Evolutionary conservation across 2,113 vertebrate genomes (phyloP).

Genomic region (Haemorhous mexicanus): DNA sequence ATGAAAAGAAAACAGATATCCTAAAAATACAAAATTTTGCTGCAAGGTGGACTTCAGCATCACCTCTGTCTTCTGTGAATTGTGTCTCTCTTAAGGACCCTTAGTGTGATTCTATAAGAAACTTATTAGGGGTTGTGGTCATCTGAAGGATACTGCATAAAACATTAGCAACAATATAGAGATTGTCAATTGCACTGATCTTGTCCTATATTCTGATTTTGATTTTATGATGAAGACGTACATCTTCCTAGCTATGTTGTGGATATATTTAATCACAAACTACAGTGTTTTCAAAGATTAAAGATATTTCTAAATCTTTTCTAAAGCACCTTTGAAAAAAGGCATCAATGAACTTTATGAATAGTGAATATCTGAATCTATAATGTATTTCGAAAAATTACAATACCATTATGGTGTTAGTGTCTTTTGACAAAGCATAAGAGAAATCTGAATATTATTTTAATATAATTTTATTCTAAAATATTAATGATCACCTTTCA

Average conservation of each 20-base stretch:
- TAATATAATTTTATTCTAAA: constrained; percentile 49
- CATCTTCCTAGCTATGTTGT: not conserved
- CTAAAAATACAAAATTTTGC: not conserved
- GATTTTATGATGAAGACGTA: not conserved
- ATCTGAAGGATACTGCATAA: not conserved
- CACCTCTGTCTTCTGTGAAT: not conserved
- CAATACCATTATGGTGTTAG: not conserved
- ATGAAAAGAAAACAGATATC: not conserved
- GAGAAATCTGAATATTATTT: constrained; percentile 17
- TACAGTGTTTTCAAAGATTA: not conserved
- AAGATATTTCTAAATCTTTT: not conserved
- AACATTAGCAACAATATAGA: not conserved
- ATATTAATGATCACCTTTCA: constrained; percentile 42
- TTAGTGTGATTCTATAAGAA: not conserved
- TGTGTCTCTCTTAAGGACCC: not conserved
- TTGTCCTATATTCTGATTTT: not conserved
- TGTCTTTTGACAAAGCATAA: constrained; percentile 10
- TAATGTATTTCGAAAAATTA: constrained; percentile 7
- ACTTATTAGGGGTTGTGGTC: not conserved
- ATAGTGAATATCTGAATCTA: constrained; percentile 6
- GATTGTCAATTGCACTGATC: not conserved
- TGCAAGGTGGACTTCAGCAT: not conserved
- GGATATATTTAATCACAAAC: not conserved
- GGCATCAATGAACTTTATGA: not conserved
- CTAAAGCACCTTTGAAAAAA: not conserved